Percentiles rank a stretch among this genome's conserved stretches.
phyloP scores from a whole-genome alignment of 1,140 invertebrate genomes.

The Drosophila sp. region DNA sequence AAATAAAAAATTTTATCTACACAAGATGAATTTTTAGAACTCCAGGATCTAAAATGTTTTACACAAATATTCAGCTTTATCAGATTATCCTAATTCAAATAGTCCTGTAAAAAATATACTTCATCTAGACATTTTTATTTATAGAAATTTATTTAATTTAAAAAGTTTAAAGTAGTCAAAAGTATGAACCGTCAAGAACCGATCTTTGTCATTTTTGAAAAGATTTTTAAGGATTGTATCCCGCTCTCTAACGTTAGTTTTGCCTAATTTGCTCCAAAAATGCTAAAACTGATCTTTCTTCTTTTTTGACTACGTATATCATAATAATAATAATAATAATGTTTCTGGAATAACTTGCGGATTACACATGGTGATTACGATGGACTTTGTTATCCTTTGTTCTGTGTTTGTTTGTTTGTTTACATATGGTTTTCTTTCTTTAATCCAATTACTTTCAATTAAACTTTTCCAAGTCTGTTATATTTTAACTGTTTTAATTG shows the following conservation, averaged over 20 bases:
- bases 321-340: constrained; percentile 19
- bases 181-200: not conserved
- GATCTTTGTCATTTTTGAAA: constrained; percentile 1
- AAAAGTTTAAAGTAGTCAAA: constrained; percentile 16
- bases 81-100: not conserved
- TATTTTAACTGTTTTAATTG: too few species aligned
- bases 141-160: constrained; percentile 38
- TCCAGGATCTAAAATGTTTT: too few species aligned
- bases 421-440: too few species aligned
- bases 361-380: constrained; percentile 1
- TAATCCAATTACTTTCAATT: too few species aligned
- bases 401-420: too few species aligned
- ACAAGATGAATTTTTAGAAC: too few species aligned
- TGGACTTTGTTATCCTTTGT: too few species aligned
- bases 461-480: too few species aligned
- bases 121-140: not conserved
- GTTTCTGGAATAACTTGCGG: constrained; percentile 31
- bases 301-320: constrained; percentile 13
- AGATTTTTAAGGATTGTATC: constrained; percentile 15
- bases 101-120: not conserved
- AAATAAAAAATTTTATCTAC: too few species aligned
- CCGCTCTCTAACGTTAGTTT: constrained; percentile 4
- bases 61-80: too few species aligned
- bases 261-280: constrained; percentile 18
- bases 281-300: not conserved